These are phyloP conservation scores for Lepus europaeus DNA, from an alignment of 2,113 vertebrate genomes.

Conservation along the genomic window DNA sequence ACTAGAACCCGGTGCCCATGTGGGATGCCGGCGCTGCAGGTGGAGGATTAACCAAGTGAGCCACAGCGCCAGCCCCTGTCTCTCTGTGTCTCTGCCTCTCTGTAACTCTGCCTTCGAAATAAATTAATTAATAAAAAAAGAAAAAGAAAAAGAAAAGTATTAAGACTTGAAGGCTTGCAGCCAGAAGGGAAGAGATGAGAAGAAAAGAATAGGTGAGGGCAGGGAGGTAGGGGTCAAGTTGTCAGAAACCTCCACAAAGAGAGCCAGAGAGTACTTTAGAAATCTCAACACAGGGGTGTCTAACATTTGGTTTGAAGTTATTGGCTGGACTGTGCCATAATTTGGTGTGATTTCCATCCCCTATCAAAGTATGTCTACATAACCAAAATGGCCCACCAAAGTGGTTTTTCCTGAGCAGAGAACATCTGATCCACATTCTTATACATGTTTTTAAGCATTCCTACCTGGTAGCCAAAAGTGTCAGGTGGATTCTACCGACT, in stretches of 20 bases:
- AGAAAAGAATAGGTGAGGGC: neutral
- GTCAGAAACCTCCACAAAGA: neutral
- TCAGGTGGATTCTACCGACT: neutral
- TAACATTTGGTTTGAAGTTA: neutral
- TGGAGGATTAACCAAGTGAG: no score
- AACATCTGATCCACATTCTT: neutral
- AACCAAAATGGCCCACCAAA: neutral
- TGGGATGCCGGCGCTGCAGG: no score
- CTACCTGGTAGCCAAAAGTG: neutral
- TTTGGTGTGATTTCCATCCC: neutral
- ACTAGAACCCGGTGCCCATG: no score
- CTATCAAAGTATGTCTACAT: neutral
- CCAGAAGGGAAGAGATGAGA: neutral
- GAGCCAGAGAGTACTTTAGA: neutral
- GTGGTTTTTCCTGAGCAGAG: constrained; percentile 21
- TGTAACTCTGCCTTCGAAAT: no score
- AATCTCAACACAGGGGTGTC: neutral
- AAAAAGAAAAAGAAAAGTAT: neutral
- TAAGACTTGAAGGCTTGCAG: neutral
- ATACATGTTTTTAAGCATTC: neutral
- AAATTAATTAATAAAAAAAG: no score
- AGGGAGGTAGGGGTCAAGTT: neutral
- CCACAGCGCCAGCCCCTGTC: no score
- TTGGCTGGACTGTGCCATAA: neutral
- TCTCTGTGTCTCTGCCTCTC: no score